Evolutionary conservation across 1,140 invertebrate genomes (phyloP), one percentile per base, ranked within the genome.

Genomic region (Drosophila micromelanica): DNA sequence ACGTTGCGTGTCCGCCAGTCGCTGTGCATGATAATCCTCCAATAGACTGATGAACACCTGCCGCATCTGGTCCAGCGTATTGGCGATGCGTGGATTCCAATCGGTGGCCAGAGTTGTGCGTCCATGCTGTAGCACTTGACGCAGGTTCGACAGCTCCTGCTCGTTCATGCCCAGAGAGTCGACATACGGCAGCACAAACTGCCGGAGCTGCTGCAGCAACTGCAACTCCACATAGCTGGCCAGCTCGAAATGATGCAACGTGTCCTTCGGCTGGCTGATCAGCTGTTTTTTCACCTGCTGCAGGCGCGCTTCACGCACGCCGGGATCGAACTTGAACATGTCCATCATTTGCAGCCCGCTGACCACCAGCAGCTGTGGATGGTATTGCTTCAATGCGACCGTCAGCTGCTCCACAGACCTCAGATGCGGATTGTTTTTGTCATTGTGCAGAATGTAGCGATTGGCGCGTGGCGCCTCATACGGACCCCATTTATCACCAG

Each of bases 91-190:
- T 5, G 97, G 97, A 87, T 96, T 95, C 11, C 96, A 95, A 89
- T 97, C 95, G 2, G 96, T 94, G 0, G 97, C 94, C 1, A 97
- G 91, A 9, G 95, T 96, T 3, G 97, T 94, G 70, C 96, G 95
- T 1, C 96, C 96, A 90, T 95, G 94, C 59, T 94, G 92, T 48
- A 96, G 87, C 1, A 95, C 94, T 82, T 95, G 95, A 52, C 95
- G 93, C 1, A 98, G 89, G 92, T 97, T 98, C 1, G 95, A 95
- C 32, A 97, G 92, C 92, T 98, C 97, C 89, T 96, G 97, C 91
- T 98, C 97, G 91, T 98, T 98, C 96, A 97, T 97, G 0, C 97
- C 97, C 6, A 98, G 92, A n/a, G 97, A 97, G 80, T 98, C 96
- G 0, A 95, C 94, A 92, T 95, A 96, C 1, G 96, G 96, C 54